Base-by-base conservation (phyloP, 2,888 invertebrate species). In the Aphidoletes aphidimyza region DNA sequence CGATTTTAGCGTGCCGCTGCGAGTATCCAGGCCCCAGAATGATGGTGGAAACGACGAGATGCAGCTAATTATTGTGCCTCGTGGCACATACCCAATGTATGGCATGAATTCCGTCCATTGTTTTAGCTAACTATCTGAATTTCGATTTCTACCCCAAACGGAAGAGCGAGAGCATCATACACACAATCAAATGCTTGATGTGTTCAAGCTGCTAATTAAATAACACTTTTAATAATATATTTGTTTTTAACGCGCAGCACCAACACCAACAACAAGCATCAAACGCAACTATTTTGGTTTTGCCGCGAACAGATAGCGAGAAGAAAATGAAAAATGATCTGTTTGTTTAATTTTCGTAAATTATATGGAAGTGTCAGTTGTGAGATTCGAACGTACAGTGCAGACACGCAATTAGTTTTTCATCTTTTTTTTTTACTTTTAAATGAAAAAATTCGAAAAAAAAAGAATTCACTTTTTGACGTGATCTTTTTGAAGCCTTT, bases 151-250 rank as follows among this genome's bases (percentile, higher is more conserved):
- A n/a, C n/a, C n/a, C n/a, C n/a, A n/a, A n/a, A n/a, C n/a, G n/a
- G n/a, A n/a, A n/a, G n/a, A n/a, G n/a, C n/a, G n/a, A n/a, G n/a
- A n/a, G n/a, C n/a, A n/a, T n/a, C n/a, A n/a, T n/a, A 37, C 14
- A n/a, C n/a, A 37, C 22, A 81, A 37, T n/a, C 37, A 9, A 11
- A n/a, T 11, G 54, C 22, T n/a, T 9, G 69, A 69, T 69, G 14
- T 69, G 37, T 37, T n/a, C 19, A 81, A 81, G 81, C 81, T 81
- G 81, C 81, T 81, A 81, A 81, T 36, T 81, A 81, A 81, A 81
- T 81, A 81, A 37, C 81, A 81, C 81, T 81, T 81, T 81, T n/a
- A 37, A 81, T 81, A 81, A 81, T 81, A 81, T 81, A 81, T 81
- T 81, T 81, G 37, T 81, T 81, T 81, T 81, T 81, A 2, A 81